Evolutionary conservation across 1,140 invertebrate species (phyloP).

Genomic region (Brachionus angularis): DNA sequence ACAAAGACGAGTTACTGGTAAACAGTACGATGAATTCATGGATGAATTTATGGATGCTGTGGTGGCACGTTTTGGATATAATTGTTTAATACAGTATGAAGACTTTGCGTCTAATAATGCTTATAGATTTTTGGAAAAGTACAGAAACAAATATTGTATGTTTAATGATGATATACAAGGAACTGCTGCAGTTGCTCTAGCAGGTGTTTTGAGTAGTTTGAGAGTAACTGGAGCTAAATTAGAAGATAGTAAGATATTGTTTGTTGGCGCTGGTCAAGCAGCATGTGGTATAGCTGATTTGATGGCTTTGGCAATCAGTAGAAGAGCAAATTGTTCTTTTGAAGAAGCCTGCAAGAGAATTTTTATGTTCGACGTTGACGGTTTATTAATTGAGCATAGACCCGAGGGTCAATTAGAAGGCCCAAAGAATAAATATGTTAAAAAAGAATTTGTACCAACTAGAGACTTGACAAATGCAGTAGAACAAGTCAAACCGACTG

Average conservation of each 20-base stretch:
- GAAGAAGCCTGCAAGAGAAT: slow-evolving; percentile 53
- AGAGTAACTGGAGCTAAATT: slow-evolving; percentile 53
- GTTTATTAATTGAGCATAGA: slow-evolving; percentile 55
- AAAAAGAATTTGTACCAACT: slow-evolving; percentile 48
- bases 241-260: slow-evolving; percentile 54
- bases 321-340: slow-evolving; percentile 49
- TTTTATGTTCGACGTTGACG: slow-evolving; percentile 56
- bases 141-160: slow-evolving; percentile 54
- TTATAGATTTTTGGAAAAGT: slow-evolving; percentile 56
- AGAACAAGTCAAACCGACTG: slow-evolving; percentile 52
- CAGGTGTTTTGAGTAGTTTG: slow-evolving; percentile 52
- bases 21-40: slow-evolving; percentile 86
- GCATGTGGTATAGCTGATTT: slow-evolving; percentile 57
- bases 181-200: slow-evolving; percentile 57
- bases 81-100: slow-evolving; percentile 58
- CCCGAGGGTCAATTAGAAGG: slow-evolving; percentile 52
- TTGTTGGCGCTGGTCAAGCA: slow-evolving; percentile 59
- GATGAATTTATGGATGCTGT: slow-evolving; percentile 97
- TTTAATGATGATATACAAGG: slow-evolving; percentile 61
- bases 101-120: slow-evolving; percentile 59
- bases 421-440: slow-evolving; percentile 53
- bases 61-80: slow-evolving; percentile 67
- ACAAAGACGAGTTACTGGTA: slow-evolving; percentile 76
- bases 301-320: slow-evolving; percentile 51
- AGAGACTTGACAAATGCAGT: slow-evolving; percentile 51